These are phyloP conservation scores for Drosophila subsilvestris DNA, from an alignment of 2,888 invertebrate genomes.

Conservation along the genomic window DNA sequence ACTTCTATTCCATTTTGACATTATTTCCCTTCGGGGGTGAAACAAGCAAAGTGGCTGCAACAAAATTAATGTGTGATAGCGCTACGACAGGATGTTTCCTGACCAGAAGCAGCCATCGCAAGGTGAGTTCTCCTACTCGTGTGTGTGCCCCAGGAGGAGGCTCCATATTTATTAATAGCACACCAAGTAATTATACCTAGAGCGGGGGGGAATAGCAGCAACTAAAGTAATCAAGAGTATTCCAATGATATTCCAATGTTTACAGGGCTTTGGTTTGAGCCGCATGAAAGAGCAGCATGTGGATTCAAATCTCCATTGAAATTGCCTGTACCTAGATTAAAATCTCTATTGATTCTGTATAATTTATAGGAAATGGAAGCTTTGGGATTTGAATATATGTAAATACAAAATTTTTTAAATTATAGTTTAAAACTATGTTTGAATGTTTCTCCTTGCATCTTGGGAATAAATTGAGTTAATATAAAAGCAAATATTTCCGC, in stretches of 20 bases:
- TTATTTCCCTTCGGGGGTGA: slow-evolving; percentile 32
- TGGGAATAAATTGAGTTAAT: slow-evolving; percentile 18
- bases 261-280: background rate
- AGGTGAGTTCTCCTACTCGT: slow-evolving; percentile 75
- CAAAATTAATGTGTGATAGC: slow-evolving; percentile 88
- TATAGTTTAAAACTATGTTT: background rate
- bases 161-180: slow-evolving; percentile 23
- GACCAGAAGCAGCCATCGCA: slow-evolving; percentile 82
- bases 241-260: background rate
- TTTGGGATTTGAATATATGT: background rate
- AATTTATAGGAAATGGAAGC: background rate
- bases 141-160: background rate
- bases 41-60: slow-evolving; percentile 65
- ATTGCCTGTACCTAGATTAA: background rate
- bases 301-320: background rate
- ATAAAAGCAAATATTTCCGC: slow-evolving; percentile 23
- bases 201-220: background rate
- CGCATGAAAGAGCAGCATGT: too few relatives aligned
- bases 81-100: slow-evolving; percentile 89
- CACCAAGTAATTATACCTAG: slow-evolving; percentile 19
- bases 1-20: slow-evolving; percentile 20
- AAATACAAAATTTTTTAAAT: background rate
- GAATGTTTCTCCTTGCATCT: slow-evolving; percentile 3
- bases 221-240: background rate
- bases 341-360: background rate